Percentiles rank a stretch among this genome's conserved stretches.
Evolutionary conservation across 2,113 vertebrate species (phyloP).

Genomic region (Pseudolaguvia tuberculata): DNA sequence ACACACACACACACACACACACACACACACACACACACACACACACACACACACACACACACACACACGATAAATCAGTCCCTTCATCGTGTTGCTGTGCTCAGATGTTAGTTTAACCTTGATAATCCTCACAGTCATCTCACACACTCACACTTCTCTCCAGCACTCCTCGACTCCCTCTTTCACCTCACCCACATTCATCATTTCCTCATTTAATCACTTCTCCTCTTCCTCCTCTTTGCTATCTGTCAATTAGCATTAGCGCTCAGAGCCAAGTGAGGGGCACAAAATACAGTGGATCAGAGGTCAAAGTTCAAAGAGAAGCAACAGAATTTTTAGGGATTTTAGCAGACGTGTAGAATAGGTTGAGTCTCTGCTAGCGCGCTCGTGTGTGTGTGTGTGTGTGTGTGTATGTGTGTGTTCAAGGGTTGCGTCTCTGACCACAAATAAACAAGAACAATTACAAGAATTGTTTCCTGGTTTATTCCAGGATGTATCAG

Average conservation of each 20-base stretch:
- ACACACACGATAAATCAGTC: conserved; percentile 6
- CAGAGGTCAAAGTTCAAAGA: neutral
- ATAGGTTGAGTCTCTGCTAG: neutral
- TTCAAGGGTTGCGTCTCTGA: neutral
- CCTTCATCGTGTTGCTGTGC: conserved; percentile 1
- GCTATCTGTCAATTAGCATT: neutral
- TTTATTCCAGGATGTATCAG: neutral
- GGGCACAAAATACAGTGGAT: neutral
- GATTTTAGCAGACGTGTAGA: no score
- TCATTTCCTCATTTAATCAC: conserved; percentile 14
- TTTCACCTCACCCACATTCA: conserved; percentile 33
- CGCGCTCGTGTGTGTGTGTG: neutral
- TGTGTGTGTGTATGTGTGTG: neutral
- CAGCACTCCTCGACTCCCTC: conserved; percentile 9
- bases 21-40: conserved; percentile 10
- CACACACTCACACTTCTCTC: neutral
- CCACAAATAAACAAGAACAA: no score
- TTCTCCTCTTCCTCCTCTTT: conserved; percentile 18
- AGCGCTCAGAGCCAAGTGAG: neutral
- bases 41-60: conserved; percentile 20
- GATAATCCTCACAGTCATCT: conserved; percentile 20
- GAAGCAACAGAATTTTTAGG: neutral
- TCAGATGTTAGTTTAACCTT: conserved; percentile 32
- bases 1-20: conserved; percentile 4
- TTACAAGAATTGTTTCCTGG: no score